These are phyloP conservation scores for Malurus alboscapulatus DNA, from an alignment of 2,113 vertebrate genomes.

Conservation along the genomic window DNA sequence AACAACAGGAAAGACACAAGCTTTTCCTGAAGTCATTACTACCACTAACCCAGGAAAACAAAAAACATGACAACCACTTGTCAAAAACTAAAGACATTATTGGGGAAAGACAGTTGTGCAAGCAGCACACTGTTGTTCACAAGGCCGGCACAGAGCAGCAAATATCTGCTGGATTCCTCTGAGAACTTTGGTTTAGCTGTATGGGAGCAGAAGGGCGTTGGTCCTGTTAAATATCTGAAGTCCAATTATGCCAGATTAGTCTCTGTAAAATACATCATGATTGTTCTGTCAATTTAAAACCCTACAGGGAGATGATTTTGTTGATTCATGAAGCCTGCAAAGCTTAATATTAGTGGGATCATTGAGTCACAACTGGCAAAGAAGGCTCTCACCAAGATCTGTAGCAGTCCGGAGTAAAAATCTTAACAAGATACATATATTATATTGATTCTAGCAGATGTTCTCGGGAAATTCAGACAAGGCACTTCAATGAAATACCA, in stretches of 20 bases:
- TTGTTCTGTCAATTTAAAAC: conserved; percentile 48
- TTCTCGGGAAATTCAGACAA: background rate
- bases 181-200: background rate
- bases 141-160: background rate
- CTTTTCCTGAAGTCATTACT: background rate
- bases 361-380: background rate
- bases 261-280: conserved; percentile 37
- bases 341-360: background rate
- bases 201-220: background rate
- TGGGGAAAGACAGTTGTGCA: background rate
- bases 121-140: background rate
- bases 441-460: background rate
- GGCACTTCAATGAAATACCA: background rate
- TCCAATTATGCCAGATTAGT: conserved; percentile 36
- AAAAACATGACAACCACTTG: background rate
- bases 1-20: background rate
- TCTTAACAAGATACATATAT: background rate
- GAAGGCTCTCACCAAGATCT: background rate
- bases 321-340: conserved; percentile 5
- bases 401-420: background rate
- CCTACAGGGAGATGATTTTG: conserved; percentile 37
- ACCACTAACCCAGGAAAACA: background rate
- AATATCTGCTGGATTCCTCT: background rate
- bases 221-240: conserved; percentile 24
- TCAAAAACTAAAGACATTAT: background rate